Evolutionary conservation across 2,113 vertebrate genomes (phyloP).

Genomic region (Brevimyrus niger): DNA sequence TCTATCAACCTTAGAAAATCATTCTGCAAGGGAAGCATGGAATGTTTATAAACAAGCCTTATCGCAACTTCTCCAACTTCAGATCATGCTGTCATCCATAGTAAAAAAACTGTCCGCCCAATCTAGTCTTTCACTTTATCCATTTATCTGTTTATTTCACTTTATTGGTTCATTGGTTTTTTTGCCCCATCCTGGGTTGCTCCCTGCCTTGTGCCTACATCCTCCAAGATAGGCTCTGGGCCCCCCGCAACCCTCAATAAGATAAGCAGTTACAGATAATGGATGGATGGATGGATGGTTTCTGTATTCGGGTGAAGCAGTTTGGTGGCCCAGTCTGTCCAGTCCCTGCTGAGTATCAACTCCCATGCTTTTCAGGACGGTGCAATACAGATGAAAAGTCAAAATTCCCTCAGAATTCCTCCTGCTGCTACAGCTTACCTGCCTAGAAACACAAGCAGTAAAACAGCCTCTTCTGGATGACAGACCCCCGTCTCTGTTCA

Average conservation of each 20-base stretch:
- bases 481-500: background rate
- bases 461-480: background rate
- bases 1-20: background rate
- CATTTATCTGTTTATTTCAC: background rate
- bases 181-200: no score
- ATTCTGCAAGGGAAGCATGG: background rate
- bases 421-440: background rate
- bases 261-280: no score
- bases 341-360: background rate
- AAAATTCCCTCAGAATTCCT: background rate
- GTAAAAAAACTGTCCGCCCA: background rate
- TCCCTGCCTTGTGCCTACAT: no score
- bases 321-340: background rate
- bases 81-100: background rate
- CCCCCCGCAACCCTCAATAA: no score
- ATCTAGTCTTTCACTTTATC: background rate
- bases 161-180: background rate
- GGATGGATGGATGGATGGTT: background rate
- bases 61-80: background rate
- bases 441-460: background rate
- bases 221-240: no score
- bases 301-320: background rate
- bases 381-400: background rate
- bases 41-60: background rate
- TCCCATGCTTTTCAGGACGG: background rate